Percentiles rank a stretch among this genome's conserved stretches.
Evolutionary conservation across 2,113 vertebrate species (phyloP).

Genomic region (Eptesicus fuscus): DNA sequence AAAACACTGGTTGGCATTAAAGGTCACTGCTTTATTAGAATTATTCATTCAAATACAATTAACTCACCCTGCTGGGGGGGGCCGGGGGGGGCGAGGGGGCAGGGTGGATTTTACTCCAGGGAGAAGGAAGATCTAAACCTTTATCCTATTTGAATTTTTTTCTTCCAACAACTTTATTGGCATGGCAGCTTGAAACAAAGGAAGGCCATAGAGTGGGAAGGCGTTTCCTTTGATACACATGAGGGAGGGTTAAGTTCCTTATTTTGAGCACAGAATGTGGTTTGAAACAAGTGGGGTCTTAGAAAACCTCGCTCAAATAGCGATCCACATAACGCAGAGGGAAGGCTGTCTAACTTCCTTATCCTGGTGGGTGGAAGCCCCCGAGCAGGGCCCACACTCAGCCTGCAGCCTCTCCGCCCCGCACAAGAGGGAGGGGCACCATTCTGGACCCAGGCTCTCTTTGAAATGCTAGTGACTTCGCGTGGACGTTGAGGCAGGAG

Average conservation of each 20-base stretch:
- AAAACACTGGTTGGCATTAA: conserved; percentile 83
- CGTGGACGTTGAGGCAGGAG: not conserved
- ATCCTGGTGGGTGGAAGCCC: not conserved
- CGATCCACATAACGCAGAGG: not conserved
- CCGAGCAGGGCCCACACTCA: not conserved
- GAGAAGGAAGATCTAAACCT: conserved; percentile 40
- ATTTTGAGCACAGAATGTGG: conserved; percentile 7
- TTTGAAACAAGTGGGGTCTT: not conserved
- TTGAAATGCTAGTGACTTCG: not conserved
- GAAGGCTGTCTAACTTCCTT: not conserved
- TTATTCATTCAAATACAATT: conserved; percentile 83
- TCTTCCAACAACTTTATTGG: conserved; percentile 65
- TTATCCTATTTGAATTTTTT: conserved; percentile 54
- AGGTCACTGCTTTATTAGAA: conserved; percentile 86
- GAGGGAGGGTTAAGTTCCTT: conserved; percentile 7
- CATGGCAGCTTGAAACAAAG: conserved; percentile 43
- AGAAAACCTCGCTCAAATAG: not conserved
- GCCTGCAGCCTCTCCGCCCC: not conserved
- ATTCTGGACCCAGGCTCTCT: not conserved
- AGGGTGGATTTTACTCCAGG: not conserved
- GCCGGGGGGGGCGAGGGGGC: conserved; percentile 49
- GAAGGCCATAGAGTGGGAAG: not conserved
- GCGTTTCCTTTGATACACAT: not conserved
- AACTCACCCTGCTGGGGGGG: conserved; percentile 70
- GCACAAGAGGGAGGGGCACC: not conserved